Base-by-base conservation (phyloP, 2,113 vertebrate species). In the Xerus inauris region DNA sequence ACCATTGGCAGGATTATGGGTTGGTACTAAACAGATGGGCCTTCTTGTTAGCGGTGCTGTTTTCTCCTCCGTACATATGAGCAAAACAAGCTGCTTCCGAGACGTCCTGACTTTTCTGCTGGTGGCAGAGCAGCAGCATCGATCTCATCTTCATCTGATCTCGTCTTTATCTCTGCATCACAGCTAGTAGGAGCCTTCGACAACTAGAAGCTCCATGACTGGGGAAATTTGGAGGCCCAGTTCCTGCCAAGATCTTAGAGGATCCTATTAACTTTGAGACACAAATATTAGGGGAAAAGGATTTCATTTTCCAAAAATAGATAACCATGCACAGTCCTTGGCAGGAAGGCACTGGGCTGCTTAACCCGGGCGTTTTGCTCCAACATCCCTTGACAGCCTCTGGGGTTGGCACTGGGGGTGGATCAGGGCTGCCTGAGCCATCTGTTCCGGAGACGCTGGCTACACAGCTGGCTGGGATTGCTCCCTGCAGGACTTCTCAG, bases 21-120 rank as follows among this genome's bases (percentile, higher is more conserved):
- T 57, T 87, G 94, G 72, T 57, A 45, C 72, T 26, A 14, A 95
- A 40, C 90, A 98, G 95, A 87, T 97, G 94, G 97, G 81, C 69
- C 13, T 96, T 65, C 91, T 76, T 14, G 71, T 89, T 64, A 62
- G 40, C 72, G 4, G 40, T n/a, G 35, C 69, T 92, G 83, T 69
- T 22, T 90, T 81, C 75, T 35, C 73, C 64, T 71, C 30, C 38
- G 2, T 67, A 38, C 49, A 42, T 10, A 51, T 6, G 93, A 65
- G 65, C 6, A 35, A 14, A 47, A 35, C 76, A 86, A 76, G 47
- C 64, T 59, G 24, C 85, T 89, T 90, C 14, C 73, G n/a, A 40
- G n/a, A 45, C 0, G n/a, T 9, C 80, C 89, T 51, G 38, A 26
- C 73, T 93, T 67, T 76, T 35, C 84, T 11, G 9, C 57, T 49